Evolutionary conservation across 2,888 invertebrate genomes (phyloP).

Genomic region (Pegoplata infirma): DNA sequence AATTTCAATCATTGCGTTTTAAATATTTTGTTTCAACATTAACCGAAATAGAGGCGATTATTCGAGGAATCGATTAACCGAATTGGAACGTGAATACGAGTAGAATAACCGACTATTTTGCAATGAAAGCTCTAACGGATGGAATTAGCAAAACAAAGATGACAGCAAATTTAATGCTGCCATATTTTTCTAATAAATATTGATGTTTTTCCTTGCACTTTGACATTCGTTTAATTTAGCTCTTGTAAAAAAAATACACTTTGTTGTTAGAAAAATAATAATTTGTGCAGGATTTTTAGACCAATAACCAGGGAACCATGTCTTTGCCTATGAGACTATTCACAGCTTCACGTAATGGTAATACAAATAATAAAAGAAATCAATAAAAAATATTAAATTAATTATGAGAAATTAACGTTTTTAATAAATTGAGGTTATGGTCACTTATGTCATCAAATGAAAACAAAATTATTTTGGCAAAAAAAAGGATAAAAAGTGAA

Average conservation of each 20-base stretch:
- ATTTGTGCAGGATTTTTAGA: slow-evolving; percentile 17
- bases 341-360: slow-evolving; percentile 73
- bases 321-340: slow-evolving; percentile 72
- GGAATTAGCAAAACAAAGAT: slow-evolving; percentile 40
- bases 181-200: slow-evolving; percentile 1
- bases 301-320: slow-evolving; percentile 62
- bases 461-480: slow-evolving; percentile 36
- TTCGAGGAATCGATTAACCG: too few species aligned
- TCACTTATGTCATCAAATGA: slow-evolving; percentile 75
- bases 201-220: neutral
- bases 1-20: too few species aligned
- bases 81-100: neutral
- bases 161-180: slow-evolving; percentile 3
- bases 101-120: neutral
- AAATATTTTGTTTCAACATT: too few species aligned
- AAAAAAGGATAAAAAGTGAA: neutral
- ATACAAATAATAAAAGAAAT: slow-evolving; percentile 47
- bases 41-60: too few species aligned
- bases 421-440: slow-evolving; percentile 73
- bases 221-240: slow-evolving; percentile 33
- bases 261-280: slow-evolving; percentile 31
- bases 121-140: neutral
- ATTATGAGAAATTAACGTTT: slow-evolving; percentile 2
- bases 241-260: slow-evolving; percentile 24
- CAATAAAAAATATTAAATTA: neutral